Percentiles rank a stretch among this genome's conserved stretches.
Evolutionary conservation across 2,797 vertebrate species (phyloP).

Genomic region (Emys orbicularis): DNA sequence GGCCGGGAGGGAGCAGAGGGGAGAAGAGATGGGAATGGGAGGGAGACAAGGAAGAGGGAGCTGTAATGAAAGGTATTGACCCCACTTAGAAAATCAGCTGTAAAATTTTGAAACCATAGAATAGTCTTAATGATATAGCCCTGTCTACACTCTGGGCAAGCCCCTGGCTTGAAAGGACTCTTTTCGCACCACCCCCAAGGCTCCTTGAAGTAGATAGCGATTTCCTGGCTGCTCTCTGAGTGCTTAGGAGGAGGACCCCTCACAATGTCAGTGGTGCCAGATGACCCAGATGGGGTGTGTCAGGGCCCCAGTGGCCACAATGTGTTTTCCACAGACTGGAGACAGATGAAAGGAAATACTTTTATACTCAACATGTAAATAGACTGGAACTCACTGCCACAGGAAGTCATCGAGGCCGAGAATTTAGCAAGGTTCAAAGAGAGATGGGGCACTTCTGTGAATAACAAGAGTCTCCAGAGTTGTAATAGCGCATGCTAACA

Average conservation of each 20-base stretch:
- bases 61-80: background rate
- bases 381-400: background rate
- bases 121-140: background rate
- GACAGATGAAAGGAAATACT: too few relatives aligned
- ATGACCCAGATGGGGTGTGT: background rate
- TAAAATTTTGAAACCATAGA: background rate
- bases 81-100: background rate
- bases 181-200: background rate
- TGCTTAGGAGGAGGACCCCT: background rate
- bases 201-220: background rate
- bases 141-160: background rate
- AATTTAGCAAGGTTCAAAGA: too few relatives aligned
- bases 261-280: background rate
- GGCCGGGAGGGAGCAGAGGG: background rate
- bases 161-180: too few relatives aligned
- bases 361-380: background rate
- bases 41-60: background rate
- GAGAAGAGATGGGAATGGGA: background rate
- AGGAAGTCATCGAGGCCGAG: background rate
- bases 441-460: background rate
- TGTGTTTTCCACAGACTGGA: background rate
- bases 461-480: background rate
- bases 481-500: background rate
- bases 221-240: background rate
- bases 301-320: background rate